Evolutionary conservation across 1,140 invertebrate species (phyloP).

Genomic region (Euwallacea similis): DNA sequence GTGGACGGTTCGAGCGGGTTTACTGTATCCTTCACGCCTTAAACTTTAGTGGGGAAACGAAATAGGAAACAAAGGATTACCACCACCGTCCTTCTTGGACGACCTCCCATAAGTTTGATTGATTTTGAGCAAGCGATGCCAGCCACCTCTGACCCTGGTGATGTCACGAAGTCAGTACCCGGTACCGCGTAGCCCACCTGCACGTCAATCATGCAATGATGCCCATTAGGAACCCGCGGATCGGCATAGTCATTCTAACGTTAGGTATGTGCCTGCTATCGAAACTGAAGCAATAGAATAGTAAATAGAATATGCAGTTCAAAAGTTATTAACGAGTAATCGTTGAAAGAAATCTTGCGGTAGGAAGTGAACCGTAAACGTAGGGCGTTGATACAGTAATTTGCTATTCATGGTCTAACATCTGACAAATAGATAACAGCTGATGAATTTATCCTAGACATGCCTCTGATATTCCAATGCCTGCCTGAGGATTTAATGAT

Average conservation of each 20-base stretch:
- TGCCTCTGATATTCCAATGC: too few species aligned
- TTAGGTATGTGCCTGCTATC: constrained; percentile 9
- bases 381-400: too few species aligned
- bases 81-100: neutral
- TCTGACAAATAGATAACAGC: too few species aligned
- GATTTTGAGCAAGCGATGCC: constrained; percentile 25
- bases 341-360: neutral
- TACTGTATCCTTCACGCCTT: too few species aligned
- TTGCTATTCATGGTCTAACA: too few species aligned
- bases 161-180: constrained; percentile 24
- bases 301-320: too few species aligned
- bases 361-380: neutral
- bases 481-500: too few species aligned
- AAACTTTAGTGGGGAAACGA: too few species aligned
- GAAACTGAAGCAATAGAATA: neutral
- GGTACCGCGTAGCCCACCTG: constrained; percentile 24
- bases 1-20: too few species aligned
- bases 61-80: too few species aligned
- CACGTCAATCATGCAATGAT: constrained; percentile 30
- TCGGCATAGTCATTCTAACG: constrained; percentile 16
- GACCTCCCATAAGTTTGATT: constrained; percentile 18
- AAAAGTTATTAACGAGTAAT: neutral
- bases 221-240: constrained; percentile 21
- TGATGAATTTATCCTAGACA: too few species aligned
- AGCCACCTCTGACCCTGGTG: constrained; percentile 24